Conservation (phyloP, 64 coral and sea anemone genomes). For the Dendronephthya gigantea region DNA sequence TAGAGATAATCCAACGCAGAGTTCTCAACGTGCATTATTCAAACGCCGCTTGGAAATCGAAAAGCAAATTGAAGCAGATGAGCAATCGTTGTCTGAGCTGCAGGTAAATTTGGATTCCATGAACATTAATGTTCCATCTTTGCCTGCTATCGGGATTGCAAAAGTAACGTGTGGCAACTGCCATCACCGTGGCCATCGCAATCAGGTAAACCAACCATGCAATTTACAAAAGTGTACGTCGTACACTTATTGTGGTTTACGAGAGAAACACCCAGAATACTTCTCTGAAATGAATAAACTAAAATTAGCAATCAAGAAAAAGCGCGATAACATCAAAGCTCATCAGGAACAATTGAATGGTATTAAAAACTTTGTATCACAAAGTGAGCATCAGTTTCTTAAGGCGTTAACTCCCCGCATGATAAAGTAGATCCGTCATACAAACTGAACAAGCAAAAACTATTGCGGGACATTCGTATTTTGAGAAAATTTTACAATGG, state of each 20-base stretch:
- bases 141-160: neutral
- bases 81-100: neutral
- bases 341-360: neutral
- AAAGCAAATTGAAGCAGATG: neutral
- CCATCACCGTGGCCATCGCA: neutral
- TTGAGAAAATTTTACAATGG: neutral
- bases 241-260: neutral
- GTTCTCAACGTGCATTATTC: neutral
- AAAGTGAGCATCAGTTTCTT: constrained; percentile 6
- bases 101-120: constrained; percentile 3
- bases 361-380: neutral
- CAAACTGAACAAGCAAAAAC: neutral
- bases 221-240: neutral
- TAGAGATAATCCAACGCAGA: neutral
- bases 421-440: neutral
- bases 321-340: neutral
- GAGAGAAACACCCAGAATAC: constrained; percentile 7
- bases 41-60: neutral
- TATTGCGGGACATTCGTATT: constrained; percentile 1
- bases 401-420: neutral
- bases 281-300: neutral
- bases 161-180: constrained; percentile 9
- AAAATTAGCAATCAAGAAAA: neutral
- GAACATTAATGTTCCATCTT: neutral
- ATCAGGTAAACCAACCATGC: neutral